These are phyloP conservation scores for Oryzias melastigma DNA, from an alignment of 2,113 vertebrate genomes.

Conservation along the genomic window DNA sequence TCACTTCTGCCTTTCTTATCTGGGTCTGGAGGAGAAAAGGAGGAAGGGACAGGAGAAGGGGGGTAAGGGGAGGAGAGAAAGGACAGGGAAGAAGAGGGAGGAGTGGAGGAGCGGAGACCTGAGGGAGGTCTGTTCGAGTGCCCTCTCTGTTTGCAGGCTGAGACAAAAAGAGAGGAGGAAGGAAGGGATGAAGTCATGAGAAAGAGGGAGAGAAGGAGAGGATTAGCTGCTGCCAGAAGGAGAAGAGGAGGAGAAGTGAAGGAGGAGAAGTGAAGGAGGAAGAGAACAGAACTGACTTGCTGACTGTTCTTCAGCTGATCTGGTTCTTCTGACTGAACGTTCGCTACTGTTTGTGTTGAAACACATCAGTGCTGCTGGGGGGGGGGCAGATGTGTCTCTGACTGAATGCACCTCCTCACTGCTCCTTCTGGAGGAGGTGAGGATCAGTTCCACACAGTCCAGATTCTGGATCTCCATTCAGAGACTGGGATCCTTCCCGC, in stretches of 20 bases:
- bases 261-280: conserved; percentile 16
- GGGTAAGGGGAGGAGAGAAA: conserved; percentile 25
- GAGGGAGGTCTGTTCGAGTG: conserved; percentile 68
- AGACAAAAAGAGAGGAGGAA: conserved; percentile 10
- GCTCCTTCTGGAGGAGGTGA: too few relatives aligned
- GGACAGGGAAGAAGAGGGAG: conserved; percentile 33
- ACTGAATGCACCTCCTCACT: too few relatives aligned
- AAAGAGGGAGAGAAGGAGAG: conserved; percentile 6
- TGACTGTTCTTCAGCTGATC: too few relatives aligned
- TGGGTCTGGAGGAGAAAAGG: conserved; percentile 39
- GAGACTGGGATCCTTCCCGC: too few relatives aligned
- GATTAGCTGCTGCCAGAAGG: conserved; percentile 16
- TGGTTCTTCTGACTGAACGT: too few relatives aligned
- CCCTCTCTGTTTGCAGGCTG: conserved; percentile 47
- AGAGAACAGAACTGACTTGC: background rate
- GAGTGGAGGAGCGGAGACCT: conserved; percentile 16
- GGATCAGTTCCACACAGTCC: too few relatives aligned
- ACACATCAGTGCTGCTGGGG: too few relatives aligned
- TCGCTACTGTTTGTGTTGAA: too few relatives aligned
- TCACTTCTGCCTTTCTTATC: conserved; percentile 74
- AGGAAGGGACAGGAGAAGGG: conserved; percentile 8
- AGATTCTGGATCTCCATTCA: too few relatives aligned
- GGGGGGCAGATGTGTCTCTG: too few relatives aligned
- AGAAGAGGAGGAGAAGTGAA: conserved; percentile 12
- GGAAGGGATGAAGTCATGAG: conserved; percentile 14